Evolutionary conservation across 2,888 invertebrate species (phyloP), one percentile per base, ranked within the genome.

Genomic region (Odontothrips loti): DNA sequence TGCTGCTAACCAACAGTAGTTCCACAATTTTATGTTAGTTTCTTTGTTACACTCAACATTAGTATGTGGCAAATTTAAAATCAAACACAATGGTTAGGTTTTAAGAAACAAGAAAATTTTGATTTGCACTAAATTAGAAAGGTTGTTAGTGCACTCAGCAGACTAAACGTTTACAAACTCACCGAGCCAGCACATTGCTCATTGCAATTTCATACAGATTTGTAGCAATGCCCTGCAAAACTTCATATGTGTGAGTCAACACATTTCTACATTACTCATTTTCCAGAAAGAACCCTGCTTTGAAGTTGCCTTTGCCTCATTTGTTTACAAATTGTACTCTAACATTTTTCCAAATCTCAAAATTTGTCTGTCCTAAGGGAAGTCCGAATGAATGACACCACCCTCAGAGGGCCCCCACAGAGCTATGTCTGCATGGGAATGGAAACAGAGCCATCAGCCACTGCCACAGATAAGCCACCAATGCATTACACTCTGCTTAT

Each of bases 391-490:
- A 11, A 58, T 43, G 34, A 43, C 34, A 43, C 34, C 58, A 17
- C 17, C 58, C 58, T 58, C 17, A 10, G n/a, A 58, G 58, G n/a
- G 17, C 11, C 11, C 4, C 58, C n/a, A 43, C 34, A 43, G 17
- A 58, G 58, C 10, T 58, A 58, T 6, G 58, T 17, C n/a, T 8
- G 20, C 20, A 58, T 58, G 58, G n/a, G 58, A 58, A 20, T n/a
- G n/a, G 58, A n/a, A n/a, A 58, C 58, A 58, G 58, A 58, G 17
- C n/a, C 58, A 17, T 10, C 34, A 58, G 20, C 68, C 68, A 75
- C 23, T 75, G 68, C 23, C 68, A 27, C 68, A 27, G 68, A 75
- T 75, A 75, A 68, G 68, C 68, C 68, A 23, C 68, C 23, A 68
- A n/a, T 68, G 68, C 23, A 68, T 23, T 23, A 75, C 23, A 27